Evolutionary conservation across 1,140 invertebrate species (phyloP), one percentile per base, ranked within the genome.

Genomic region (Nasonia vitripennis): DNA sequence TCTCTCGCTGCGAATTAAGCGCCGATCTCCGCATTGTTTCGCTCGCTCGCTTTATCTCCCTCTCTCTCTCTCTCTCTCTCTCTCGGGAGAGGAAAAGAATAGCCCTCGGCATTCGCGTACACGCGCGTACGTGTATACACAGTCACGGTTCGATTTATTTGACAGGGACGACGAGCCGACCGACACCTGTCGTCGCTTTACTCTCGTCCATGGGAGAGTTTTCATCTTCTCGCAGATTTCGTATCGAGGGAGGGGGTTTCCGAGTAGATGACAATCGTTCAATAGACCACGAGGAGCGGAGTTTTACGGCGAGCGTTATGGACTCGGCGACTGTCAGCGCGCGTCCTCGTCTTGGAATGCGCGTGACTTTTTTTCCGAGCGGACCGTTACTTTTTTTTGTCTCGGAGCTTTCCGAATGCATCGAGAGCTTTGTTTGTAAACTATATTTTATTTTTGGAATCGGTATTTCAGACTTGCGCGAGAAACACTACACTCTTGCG

Each of bases 41-140:
- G 4, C 78, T 45, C 12, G 68, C 37, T 27, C 34, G 68, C 67
- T 45, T 14, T 71, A n/a, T 27, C 20, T 20, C 45, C 27, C 41
- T 77, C 37, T 77, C 45, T 77, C 74, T 51, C 2, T 80, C 67
- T 80, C 55, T 34, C 48, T 78, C 31, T 78, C 17, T 55, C n/a
- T 41, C 2, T 7, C 23, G 62, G 20, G 11, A n/a, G n/a, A 67
- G 62, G 34, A 37, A n/a, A 67, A 67, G 67, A 68, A 68, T 68
- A 51, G 20, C 78, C 27, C 78, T 68, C n/a, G 31, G 23, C 23
- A 7, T 45, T 62, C 14, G 45, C 12, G 12, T 48, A 48, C 45
- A 12, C 4, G 45, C 45, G 45, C 4, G 48, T 51, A 11, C 10
- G 10, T 17, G 48, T 51, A 4, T 51, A 17, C 48, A 51, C 7